Evolutionary conservation across 2,888 invertebrate species (phyloP).

Genomic region (Leptinotarsa juncta): DNA sequence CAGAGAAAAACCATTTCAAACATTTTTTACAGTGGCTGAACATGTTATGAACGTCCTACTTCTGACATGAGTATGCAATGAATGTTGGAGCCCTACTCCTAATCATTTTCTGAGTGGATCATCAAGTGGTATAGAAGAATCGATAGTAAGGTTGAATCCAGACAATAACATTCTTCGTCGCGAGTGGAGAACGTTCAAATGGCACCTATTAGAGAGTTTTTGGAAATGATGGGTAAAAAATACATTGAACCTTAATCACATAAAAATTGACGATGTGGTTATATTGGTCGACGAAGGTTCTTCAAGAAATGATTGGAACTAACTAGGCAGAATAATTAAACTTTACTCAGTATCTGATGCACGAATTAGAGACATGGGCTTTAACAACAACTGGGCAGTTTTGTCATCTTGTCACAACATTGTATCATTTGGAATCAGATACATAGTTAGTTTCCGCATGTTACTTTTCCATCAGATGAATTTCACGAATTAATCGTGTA

Average conservation of each 20-base stretch:
- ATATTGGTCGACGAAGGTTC: no score
- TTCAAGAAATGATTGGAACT: no score
- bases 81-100: conserved; percentile 15
- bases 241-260: no score
- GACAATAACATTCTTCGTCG: background rate
- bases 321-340: no score
- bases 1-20: conserved; percentile 8
- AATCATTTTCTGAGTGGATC: conserved; percentile 12
- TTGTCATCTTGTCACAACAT: no score
- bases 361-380: background rate
- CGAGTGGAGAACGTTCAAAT: conserved; percentile 9
- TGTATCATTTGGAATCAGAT: no score
- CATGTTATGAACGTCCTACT: background rate
- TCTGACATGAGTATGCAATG: conserved; percentile 2
- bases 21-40: conserved; percentile 5
- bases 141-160: background rate
- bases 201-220: background rate
- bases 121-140: background rate
- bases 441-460: no score
- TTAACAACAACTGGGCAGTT: no score
- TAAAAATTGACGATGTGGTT: no score
- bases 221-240: conserved; percentile 53
- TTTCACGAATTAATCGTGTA: no score
- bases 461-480: no score
- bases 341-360: conserved; percentile 63